Percentiles rank a stretch among this genome's conserved stretches.
Conservation (phyloP, 23 tunicate species). For the Ascidia mentula region DNA sequence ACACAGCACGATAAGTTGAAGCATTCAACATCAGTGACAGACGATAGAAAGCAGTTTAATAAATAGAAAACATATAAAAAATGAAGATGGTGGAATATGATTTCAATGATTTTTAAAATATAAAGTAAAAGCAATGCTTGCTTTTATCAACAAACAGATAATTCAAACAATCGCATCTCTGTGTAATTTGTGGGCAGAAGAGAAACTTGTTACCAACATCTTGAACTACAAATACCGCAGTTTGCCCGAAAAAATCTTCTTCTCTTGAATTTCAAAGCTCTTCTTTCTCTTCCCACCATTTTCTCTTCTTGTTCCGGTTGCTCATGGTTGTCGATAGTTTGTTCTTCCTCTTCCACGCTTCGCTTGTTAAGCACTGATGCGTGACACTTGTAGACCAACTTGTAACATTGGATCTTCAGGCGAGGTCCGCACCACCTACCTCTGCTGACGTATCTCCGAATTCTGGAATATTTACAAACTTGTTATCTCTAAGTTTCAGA, state of each 20-base stretch:
- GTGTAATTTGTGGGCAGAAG: too few relatives aligned
- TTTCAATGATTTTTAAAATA: neutral
- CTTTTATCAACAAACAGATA: too few relatives aligned
- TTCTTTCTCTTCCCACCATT: neutral
- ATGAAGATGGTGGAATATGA: too few relatives aligned
- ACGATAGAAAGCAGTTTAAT: too few relatives aligned
- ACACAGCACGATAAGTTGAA: too few relatives aligned
- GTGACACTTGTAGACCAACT: neutral
- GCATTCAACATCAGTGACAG: too few relatives aligned
- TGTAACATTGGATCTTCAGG: neutral
- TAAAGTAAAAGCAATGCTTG: neutral
- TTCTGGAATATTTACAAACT: too few relatives aligned
- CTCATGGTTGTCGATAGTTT: neutral
- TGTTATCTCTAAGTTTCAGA: too few relatives aligned
- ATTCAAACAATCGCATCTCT: too few relatives aligned
- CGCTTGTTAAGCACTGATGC: conserved; percentile 7
- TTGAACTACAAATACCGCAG: neutral
- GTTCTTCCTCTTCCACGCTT: neutral
- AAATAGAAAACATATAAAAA: too few relatives aligned
- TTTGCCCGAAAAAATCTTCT: neutral
- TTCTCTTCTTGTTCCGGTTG: too few relatives aligned
- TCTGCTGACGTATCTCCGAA: neutral
- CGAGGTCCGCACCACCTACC: neutral
- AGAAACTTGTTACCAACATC: conserved; percentile 9
- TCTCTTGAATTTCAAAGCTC: neutral